These are phyloP conservation scores for Eumaeus atala DNA, from an alignment of 1,140 invertebrate species.

Conservation along the genomic window DNA sequence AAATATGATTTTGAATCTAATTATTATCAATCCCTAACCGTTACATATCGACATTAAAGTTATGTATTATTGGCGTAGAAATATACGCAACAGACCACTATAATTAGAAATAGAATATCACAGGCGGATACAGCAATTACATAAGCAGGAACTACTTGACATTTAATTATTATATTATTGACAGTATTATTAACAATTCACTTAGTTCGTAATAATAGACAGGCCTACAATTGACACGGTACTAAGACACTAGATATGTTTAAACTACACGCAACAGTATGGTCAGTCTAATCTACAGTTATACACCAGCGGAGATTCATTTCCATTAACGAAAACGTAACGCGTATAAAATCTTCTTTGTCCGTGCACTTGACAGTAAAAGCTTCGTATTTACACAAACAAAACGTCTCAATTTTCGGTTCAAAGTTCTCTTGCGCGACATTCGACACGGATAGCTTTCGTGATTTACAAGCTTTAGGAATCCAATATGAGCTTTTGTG, in stretches of 20 bases:
- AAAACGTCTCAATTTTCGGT: conserved; percentile 66
- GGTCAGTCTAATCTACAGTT: conserved; percentile 36
- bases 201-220: conserved; percentile 21
- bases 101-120: conserved; percentile 57
- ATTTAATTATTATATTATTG: conserved; percentile 34
- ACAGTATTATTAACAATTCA: conserved; percentile 29
- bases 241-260: conserved; percentile 50
- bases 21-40: neutral
- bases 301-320: conserved; percentile 40
- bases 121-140: conserved; percentile 61
- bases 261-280: conserved; percentile 37
- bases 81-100: conserved; percentile 44
- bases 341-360: conserved; percentile 57
- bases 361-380: conserved; percentile 70
- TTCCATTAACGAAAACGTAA: conserved; percentile 39
- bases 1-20: conserved; percentile 1
- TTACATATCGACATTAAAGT: conserved; percentile 28
- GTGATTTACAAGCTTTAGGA: conserved; percentile 29
- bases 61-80: conserved; percentile 45
- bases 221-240: conserved; percentile 63
- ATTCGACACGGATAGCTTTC: conserved; percentile 55
- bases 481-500: conserved; percentile 29
- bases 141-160: conserved; percentile 65
- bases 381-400: conserved; percentile 74
- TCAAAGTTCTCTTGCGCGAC: conserved; percentile 63